phyloP scores from a whole-genome alignment of 2,113 vertebrate genomes.

The Takifugu flavidus region DNA sequence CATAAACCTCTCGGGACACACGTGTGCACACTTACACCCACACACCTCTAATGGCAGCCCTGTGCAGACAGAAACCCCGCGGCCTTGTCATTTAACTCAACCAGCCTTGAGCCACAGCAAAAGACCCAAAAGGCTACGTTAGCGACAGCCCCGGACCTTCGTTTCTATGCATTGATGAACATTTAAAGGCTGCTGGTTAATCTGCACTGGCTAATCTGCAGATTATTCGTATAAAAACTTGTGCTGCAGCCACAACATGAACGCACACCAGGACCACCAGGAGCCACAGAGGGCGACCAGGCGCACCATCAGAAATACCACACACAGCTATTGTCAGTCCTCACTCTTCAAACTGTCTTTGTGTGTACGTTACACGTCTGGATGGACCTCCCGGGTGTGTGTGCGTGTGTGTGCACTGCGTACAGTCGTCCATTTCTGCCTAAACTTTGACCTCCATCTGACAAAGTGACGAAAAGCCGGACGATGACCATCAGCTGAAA shows the following conservation, averaged over 20 bases:
- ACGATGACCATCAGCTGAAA: constrained; percentile 7
- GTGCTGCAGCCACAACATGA: constrained; percentile 29
- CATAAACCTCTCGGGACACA: constrained; percentile 47
- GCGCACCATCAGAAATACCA: constrained; percentile 31
- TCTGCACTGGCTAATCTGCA: no score
- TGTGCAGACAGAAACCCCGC: constrained; percentile 56
- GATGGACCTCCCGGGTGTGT: not conserved
- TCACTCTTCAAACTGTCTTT: not conserved
- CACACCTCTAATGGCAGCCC: constrained; percentile 61
- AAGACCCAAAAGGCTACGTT: constrained; percentile 8
- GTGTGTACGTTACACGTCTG: constrained; percentile 9
- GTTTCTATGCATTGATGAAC: constrained; percentile 9
- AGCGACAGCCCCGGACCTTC: no score
- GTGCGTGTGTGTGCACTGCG: constrained; percentile 10
- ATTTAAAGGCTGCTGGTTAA: not conserved
- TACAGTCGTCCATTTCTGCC: constrained; percentile 8
- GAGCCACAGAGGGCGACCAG: constrained; percentile 13
- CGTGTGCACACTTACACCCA: constrained; percentile 37
- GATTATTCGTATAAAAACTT: constrained; percentile 7
- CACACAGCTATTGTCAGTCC: not conserved
- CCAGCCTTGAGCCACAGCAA: constrained; percentile 57
- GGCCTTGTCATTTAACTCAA: constrained; percentile 76
- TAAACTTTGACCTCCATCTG: constrained; percentile 28
- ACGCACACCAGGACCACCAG: constrained; percentile 4
- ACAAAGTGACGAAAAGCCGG: constrained; percentile 11